Evolutionary conservation across 2,797 vertebrate genomes (phyloP).

Genomic region (Oreortyx pictus): DNA sequence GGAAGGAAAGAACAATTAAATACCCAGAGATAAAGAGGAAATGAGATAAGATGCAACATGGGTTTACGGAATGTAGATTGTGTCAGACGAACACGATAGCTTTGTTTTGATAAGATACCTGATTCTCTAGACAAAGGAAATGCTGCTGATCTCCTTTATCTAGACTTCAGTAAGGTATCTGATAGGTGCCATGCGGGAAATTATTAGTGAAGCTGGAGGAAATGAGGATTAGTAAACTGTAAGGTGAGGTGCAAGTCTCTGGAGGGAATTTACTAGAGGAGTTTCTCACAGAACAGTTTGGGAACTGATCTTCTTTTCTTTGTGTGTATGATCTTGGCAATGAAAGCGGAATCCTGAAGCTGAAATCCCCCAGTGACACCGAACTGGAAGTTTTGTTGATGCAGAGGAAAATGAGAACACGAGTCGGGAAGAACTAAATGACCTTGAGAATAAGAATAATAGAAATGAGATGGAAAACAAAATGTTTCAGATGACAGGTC

Average conservation of each 20-base stretch:
- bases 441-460: conserved; percentile 31
- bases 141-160: conserved; percentile 64
- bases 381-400: background rate
- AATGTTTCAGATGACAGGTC: conserved; percentile 11
- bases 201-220: conserved; percentile 40
- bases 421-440: conserved; percentile 16
- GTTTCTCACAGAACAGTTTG: conserved; percentile 10
- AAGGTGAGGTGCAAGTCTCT: conserved; percentile 34
- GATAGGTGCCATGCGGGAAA: conserved; percentile 61
- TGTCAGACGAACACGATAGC: conserved; percentile 61
- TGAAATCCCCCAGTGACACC: background rate
- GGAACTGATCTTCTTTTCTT: conserved; percentile 38
- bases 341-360: conserved; percentile 30
- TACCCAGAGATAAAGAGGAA: conserved; percentile 51
- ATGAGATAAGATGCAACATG: conserved; percentile 68
- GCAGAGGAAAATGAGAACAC: background rate
- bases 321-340: background rate
- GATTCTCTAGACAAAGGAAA: conserved; percentile 61
- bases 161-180: conserved; percentile 58
- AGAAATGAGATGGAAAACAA: conserved; percentile 21
- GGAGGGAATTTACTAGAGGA: conserved; percentile 24
- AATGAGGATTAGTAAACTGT: conserved; percentile 55
- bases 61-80: conserved; percentile 50
- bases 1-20: conserved; percentile 67
- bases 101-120: conserved; percentile 72